Percentiles rank a stretch among this genome's conserved stretches.
Conservation (phyloP, 1,140 invertebrate genomes). For the Tetramorium simillimum region DNA sequence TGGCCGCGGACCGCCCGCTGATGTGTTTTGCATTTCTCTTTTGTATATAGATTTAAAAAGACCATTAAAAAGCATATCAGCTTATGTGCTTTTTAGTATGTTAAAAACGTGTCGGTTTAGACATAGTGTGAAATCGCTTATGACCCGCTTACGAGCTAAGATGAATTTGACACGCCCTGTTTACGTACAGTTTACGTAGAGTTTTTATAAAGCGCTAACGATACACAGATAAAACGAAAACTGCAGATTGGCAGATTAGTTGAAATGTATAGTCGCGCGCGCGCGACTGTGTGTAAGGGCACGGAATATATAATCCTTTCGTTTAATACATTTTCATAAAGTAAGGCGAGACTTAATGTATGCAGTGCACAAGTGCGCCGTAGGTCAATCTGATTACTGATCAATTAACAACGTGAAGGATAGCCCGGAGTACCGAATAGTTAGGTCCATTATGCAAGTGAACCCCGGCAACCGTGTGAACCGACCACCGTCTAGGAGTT, state of each 20-base stretch:
- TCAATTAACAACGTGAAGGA: slow-evolving; percentile 49
- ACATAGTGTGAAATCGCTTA: slow-evolving; percentile 47
- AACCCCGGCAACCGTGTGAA: slow-evolving; percentile 15
- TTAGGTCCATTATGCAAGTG: slow-evolving; percentile 58
- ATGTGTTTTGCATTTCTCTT: slow-evolving; percentile 34
- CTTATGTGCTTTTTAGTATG: slow-evolving; percentile 16
- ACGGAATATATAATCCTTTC: background rate
- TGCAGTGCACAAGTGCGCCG: slow-evolving; percentile 1
- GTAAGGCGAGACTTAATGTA: background rate
- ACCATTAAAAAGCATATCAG: slow-evolving; percentile 32
- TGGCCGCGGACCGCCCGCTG: slow-evolving; percentile 11
- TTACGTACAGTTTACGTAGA: background rate
- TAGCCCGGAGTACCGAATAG: slow-evolving; percentile 47
- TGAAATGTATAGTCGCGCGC: background rate
- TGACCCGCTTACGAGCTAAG: slow-evolving; percentile 38
- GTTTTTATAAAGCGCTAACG: background rate
- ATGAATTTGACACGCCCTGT: slow-evolving; percentile 39
- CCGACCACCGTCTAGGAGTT: slow-evolving; percentile 31
- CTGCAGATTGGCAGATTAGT: background rate
- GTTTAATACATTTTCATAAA: slow-evolving; percentile 8
- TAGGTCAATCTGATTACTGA: slow-evolving; percentile 40
- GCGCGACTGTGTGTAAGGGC: background rate
- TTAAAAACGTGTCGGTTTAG: slow-evolving; percentile 26
- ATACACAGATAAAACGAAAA: slow-evolving; percentile 8
- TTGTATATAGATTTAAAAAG: slow-evolving; percentile 31